Conservation (phyloP, 2,113 vertebrate genomes). For the Brachirus orientalis region DNA sequence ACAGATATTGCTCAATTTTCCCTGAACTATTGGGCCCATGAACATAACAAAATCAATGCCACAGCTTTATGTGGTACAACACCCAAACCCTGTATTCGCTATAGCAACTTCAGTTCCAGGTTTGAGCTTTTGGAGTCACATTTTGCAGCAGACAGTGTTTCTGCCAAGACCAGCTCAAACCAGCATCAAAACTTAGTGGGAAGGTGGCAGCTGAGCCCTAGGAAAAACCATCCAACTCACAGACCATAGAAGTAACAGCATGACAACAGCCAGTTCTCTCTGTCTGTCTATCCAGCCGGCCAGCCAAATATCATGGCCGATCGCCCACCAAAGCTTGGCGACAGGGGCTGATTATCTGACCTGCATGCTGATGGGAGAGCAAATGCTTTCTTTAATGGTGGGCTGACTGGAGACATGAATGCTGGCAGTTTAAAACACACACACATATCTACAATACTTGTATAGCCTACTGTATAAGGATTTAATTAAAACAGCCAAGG, state of each 20-base stretch:
- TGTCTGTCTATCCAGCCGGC: slow-evolving; percentile 51
- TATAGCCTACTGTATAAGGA: background rate
- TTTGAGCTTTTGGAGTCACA: slow-evolving; percentile 9
- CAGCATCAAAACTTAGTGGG: slow-evolving; percentile 66
- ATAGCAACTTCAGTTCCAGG: slow-evolving; percentile 29
- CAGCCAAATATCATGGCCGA: slow-evolving; percentile 47
- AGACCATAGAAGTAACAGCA: slow-evolving; percentile 29
- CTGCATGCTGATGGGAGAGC: slow-evolving; percentile 66
- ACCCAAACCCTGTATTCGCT: slow-evolving; percentile 33
- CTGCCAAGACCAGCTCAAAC: slow-evolving; percentile 66
- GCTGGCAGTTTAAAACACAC: slow-evolving; percentile 13
- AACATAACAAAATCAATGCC: slow-evolving; percentile 63
- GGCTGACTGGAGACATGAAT: slow-evolving; percentile 33
- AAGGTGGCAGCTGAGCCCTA: slow-evolving; percentile 71
- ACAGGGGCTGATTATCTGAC: slow-evolving; percentile 49
- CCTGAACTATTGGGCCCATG: slow-evolving; percentile 56
- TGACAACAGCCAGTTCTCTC: slow-evolving; percentile 46
- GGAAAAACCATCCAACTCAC: slow-evolving; percentile 30
- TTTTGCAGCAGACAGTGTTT: slow-evolving; percentile 21
- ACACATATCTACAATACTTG: background rate
- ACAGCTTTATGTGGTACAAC: slow-evolving; percentile 19
- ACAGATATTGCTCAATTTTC: slow-evolving; percentile 77
- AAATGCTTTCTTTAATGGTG: slow-evolving; percentile 49
- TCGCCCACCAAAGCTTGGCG: slow-evolving; percentile 48
- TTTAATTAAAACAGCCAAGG: slow-evolving; percentile 1